Evolutionary conservation across 2,888 invertebrate species (phyloP).

Genomic region (Oxytorus armatus): DNA sequence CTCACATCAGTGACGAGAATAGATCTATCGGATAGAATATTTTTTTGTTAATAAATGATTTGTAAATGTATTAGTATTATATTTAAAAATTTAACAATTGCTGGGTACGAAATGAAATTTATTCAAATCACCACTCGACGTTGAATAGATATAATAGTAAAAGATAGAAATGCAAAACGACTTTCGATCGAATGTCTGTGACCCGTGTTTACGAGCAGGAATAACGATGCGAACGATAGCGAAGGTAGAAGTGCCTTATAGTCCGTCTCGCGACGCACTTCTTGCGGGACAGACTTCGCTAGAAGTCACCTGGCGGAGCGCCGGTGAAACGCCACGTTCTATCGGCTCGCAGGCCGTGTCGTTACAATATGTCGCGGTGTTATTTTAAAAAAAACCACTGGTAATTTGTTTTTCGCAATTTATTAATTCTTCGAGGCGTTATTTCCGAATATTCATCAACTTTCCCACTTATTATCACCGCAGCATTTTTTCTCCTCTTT

Average conservation of each 20-base stretch:
- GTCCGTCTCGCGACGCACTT: neutral
- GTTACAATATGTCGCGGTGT: neutral
- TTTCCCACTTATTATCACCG: too few relatives aligned
- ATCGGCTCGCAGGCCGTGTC: neutral
- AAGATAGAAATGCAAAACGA: too few relatives aligned
- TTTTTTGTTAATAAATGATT: slow-evolving; percentile 60
- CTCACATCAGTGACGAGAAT: slow-evolving; percentile 6
- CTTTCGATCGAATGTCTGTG: too few relatives aligned
- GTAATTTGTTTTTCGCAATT: too few relatives aligned
- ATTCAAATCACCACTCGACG: neutral
- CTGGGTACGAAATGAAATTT: neutral
- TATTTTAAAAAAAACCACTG: too few relatives aligned
- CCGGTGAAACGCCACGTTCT: neutral
- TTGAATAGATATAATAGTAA: too few relatives aligned
- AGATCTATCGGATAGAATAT: slow-evolving; percentile 31
- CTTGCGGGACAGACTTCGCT: neutral
- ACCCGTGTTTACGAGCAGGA: too few relatives aligned
- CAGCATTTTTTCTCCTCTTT: neutral
- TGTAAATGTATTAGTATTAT: neutral
- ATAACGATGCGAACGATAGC: too few relatives aligned
- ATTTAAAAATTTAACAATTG: neutral
- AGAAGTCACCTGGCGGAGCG: neutral
- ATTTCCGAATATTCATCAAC: too few relatives aligned
- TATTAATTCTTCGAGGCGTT: neutral
- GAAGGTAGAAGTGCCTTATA: neutral